These are phyloP conservation scores for Caenorhabditis sp. DNA, from an alignment of 2,888 invertebrate species.

Conservation along the genomic window DNA sequence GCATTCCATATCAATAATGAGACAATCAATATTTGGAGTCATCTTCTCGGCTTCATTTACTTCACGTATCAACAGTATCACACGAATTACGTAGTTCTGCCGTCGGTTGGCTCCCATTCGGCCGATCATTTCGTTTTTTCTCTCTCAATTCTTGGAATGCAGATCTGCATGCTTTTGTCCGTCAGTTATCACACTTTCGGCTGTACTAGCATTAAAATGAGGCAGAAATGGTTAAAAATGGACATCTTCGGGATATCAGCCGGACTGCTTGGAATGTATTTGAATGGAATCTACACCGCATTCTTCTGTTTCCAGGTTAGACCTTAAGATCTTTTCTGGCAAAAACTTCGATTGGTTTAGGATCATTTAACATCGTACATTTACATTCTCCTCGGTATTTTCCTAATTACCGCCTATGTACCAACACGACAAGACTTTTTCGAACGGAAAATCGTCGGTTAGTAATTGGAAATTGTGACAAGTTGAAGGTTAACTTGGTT, in stretches of 20 bases:
- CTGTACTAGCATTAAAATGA: constrained; percentile 90
- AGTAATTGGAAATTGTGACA: not conserved
- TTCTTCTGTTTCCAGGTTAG: constrained; percentile 88
- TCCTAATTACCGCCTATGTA: constrained; percentile 72
- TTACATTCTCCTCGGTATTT: constrained; percentile 66
- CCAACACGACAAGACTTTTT: constrained; percentile 66
- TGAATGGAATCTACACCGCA: constrained; percentile 95
- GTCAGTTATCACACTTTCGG: constrained; percentile 94
- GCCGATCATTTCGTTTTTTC: constrained; percentile 90
- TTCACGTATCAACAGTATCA: constrained; percentile 89
- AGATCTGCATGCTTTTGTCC: constrained; percentile 94
- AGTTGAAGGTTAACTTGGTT: not conserved
- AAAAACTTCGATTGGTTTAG: constrained; percentile 58
- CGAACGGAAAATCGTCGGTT: constrained; percentile 57
- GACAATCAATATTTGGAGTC: constrained; percentile 97
- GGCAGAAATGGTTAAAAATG: constrained; percentile 89
- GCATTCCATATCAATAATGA: constrained; percentile 97
- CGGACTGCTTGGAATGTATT: constrained; percentile 92
- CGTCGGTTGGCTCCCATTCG: constrained; percentile 85
- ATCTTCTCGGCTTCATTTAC: constrained; percentile 84
- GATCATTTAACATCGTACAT: constrained; percentile 71
- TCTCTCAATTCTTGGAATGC: constrained; percentile 88
- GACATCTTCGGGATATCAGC: constrained; percentile 94
- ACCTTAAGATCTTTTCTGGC: not conserved
- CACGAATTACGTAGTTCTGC: constrained; percentile 84